Conservation (phyloP, 2,888 invertebrate species). For the Sericinus montela region DNA sequence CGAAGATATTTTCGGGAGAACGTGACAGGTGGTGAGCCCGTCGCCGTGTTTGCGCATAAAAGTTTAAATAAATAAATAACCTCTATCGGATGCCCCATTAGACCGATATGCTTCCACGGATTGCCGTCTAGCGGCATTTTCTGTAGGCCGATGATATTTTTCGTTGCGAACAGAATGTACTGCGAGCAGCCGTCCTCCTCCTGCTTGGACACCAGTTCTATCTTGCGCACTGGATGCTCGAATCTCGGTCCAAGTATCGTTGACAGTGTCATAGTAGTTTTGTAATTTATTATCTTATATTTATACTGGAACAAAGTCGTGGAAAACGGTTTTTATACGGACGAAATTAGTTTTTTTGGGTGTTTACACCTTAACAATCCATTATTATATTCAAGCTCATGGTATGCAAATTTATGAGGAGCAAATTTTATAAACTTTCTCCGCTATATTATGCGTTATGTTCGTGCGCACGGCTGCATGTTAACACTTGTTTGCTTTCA, state of each 20-base stretch:
- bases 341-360: no score
- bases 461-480: no score
- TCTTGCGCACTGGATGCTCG: slow-evolving; percentile 77
- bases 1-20: no score
- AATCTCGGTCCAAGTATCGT: slow-evolving; percentile 84
- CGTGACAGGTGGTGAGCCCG: no score
- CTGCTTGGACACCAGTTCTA: slow-evolving; percentile 53
- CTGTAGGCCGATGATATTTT: slow-evolving; percentile 83
- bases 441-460: no score
- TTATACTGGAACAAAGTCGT: slow-evolving; percentile 79
- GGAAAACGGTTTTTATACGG: no score
- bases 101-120: slow-evolving; percentile 82
- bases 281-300: slow-evolving; percentile 82
- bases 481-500: no score
- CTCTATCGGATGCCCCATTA: slow-evolving; percentile 83
- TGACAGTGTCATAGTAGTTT: slow-evolving; percentile 82
- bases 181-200: slow-evolving; percentile 35
- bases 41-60: no score
- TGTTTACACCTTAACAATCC: no score
- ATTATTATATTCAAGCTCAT: no score
- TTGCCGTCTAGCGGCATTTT: slow-evolving; percentile 86
- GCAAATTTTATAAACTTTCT: no score
- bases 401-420: no score
- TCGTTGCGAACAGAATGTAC: slow-evolving; percentile 82
- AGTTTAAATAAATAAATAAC: slow-evolving; percentile 50